Evolutionary conservation across 2,888 invertebrate species (phyloP).

Genomic region (Dolichomitus sp.): DNA sequence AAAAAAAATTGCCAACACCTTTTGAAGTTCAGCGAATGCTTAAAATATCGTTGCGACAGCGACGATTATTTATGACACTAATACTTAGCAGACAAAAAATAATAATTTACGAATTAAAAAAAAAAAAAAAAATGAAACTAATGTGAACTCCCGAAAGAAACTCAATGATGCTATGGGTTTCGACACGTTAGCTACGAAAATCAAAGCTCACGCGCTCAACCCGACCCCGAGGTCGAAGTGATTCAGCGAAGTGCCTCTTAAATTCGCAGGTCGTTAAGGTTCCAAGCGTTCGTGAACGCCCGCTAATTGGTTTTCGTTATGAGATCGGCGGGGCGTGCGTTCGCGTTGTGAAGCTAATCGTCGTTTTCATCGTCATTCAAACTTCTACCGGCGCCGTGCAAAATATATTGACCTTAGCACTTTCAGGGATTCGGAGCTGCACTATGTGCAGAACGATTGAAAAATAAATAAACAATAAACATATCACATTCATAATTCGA

Average conservation of each 20-base stretch:
- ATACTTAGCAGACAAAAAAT: background rate
- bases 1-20: too few relatives aligned
- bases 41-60: too few relatives aligned
- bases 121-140: background rate
- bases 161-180: conserved; percentile 30
- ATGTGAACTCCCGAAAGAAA: background rate
- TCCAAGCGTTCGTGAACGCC: conserved; percentile 68
- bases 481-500: background rate
- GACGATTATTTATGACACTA: too few relatives aligned
- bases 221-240: conserved; percentile 27
- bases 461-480: conserved; percentile 5
- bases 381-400: conserved; percentile 18
- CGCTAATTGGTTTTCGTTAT: conserved; percentile 72
- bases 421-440: conserved; percentile 33
- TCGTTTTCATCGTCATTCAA: conserved; percentile 50
- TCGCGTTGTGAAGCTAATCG: conserved; percentile 52
- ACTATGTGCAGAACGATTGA: background rate
- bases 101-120: background rate
- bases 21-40: too few relatives aligned
- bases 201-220: conserved; percentile 42
- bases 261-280: conserved; percentile 72
- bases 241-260: conserved; percentile 44
- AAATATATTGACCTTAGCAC: conserved; percentile 41
- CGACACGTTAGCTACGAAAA: conserved; percentile 20
- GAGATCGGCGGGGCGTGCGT: conserved; percentile 39